phyloP scores from a whole-genome alignment of 1,140 invertebrate species.

The Medauroidea extradentata region DNA sequence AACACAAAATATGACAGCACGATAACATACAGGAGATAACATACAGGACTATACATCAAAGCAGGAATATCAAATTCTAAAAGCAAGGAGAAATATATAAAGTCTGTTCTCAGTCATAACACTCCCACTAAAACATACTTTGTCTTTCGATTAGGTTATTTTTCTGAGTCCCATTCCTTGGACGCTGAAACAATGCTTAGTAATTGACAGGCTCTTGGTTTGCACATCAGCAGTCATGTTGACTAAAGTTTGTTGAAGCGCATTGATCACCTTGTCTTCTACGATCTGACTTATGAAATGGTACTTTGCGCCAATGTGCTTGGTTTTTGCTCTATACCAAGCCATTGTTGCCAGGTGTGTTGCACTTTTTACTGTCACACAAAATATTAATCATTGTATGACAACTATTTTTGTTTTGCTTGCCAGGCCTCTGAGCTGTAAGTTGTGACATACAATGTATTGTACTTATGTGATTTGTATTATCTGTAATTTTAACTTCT shows the following conservation, averaged over 20 bases:
- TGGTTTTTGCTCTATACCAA: slow-evolving; percentile 32
- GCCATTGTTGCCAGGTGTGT: slow-evolving; percentile 31
- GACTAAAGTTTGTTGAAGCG: slow-evolving; percentile 14
- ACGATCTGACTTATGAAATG: slow-evolving; percentile 19
- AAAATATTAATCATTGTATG: slow-evolving; percentile 13
- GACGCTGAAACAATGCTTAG: slow-evolving; percentile 8
- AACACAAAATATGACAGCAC: too few relatives aligned
- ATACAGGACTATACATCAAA: too few relatives aligned
- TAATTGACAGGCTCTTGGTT: slow-evolving; percentile 19
- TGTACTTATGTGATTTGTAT: too few relatives aligned
- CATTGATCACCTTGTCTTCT: slow-evolving; percentile 3
- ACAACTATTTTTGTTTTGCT: not conserved
- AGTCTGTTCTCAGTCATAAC: not conserved
- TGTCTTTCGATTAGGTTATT: too few relatives aligned
- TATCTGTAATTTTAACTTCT: too few relatives aligned
- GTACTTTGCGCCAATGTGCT: slow-evolving; percentile 40
- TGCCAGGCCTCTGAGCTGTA: slow-evolving; percentile 17
- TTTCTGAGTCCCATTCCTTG: not conserved
- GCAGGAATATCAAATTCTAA: too few relatives aligned
- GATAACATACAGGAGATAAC: too few relatives aligned
- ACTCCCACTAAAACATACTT: too few relatives aligned
- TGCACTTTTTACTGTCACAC: slow-evolving; percentile 39
- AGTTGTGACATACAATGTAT: too few relatives aligned
- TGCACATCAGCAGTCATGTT: slow-evolving; percentile 22
- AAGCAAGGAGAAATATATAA: too few relatives aligned